Evolutionary conservation across 2,113 vertebrate genomes (phyloP), one percentile per base, ranked within the genome.

Genomic region (Eptesicus fuscus): DNA sequence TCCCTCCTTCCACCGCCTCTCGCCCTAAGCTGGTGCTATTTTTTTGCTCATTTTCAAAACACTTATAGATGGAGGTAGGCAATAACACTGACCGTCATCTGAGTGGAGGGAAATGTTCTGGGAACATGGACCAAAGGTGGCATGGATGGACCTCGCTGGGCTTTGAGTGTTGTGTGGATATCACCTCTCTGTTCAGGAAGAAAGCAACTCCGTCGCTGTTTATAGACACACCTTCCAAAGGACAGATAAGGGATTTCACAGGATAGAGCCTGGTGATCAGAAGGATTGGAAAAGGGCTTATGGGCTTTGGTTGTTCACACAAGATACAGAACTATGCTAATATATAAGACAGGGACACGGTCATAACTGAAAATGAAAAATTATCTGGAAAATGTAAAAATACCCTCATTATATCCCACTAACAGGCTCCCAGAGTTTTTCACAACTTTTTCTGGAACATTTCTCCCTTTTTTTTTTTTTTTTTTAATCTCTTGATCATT

Each of bases 371-470:
- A 53, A 80, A 47, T 0, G 17, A 73, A 69, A 93, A 59, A 35
- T 32, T 69, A 67, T 83, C 77, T 90, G 51, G 76, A 77, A 87
- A 91, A 83, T 59, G 16, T 74, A 78, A 78, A 96, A 78, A 71
- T 74, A 49, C 22, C 37, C 32, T 92, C 6, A 18, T 65, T 47
- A 51, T 47, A n/a, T 73, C 77, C 67, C 82, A 53, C 37, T 51
- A 79, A 65, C 9, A 47, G 30, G 7, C 14, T 61, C 73, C 80
- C 51, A 51, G 4, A n/a, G 14, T 35, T 83, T 91, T 56, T 56
- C 59, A 82, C 32, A 61, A 16, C 7, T 11, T 87, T 95, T 94
- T 76, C 86, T 78, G 28, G 53, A 78, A 80, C 18, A 44, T 44
- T 86, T 74, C 18, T 56, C 44, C n/a, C 37, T 13, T 40, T n/a